These are phyloP conservation scores for Salvelinus fontinalis DNA, from an alignment of 2,113 vertebrate genomes.

Conservation along the genomic window DNA sequence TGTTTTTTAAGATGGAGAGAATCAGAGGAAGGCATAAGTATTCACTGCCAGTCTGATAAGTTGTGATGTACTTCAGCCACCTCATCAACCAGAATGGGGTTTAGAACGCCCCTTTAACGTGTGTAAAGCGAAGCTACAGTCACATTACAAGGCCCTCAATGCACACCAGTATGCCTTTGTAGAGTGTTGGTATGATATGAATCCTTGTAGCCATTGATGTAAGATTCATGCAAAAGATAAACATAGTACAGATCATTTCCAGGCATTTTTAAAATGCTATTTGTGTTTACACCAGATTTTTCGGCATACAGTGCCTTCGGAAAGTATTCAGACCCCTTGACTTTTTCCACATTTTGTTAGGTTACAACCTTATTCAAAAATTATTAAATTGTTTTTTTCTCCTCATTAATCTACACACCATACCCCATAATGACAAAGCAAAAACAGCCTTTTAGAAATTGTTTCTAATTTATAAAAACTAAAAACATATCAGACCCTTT, in stretches of 20 bases:
- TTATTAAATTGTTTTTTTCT: no score
- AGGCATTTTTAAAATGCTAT: not conserved
- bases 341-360: no score
- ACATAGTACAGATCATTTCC: not conserved
- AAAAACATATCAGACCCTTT: no score
- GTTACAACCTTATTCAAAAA: no score
- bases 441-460: no score
- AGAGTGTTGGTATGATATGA: not conserved
- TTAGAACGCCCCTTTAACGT: not conserved
- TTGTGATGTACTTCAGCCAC: not conserved
- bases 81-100: not conserved
- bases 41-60: conserved; percentile 31
- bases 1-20: conserved; percentile 24
- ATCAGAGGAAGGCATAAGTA: conserved; percentile 3
- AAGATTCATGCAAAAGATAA: not conserved
- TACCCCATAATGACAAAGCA: no score
- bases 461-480: no score
- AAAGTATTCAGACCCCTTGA: no score
- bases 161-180: not conserved
- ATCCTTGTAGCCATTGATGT: not conserved
- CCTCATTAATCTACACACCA: no score
- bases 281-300: not conserved
- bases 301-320: no score
- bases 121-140: not conserved
- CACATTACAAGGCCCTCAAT: not conserved